Evolutionary conservation across 2,113 vertebrate species (phyloP), one percentile per base, ranked within the genome.

Genomic region (Entomyzon cyanotis): DNA sequence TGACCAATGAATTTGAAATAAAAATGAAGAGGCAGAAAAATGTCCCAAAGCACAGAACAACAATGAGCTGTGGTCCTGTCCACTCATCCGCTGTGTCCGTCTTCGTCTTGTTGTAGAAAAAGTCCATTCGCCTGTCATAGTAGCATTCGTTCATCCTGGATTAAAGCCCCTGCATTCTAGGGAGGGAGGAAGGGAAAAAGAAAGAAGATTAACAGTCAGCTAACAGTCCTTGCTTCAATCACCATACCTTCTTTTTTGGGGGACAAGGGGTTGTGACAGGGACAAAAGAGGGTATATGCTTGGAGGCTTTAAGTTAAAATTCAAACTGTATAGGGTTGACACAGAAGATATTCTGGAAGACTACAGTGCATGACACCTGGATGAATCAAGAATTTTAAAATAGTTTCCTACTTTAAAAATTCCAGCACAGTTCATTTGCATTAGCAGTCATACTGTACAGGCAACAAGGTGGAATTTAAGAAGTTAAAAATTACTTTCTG

Each of bases 21-120:
- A 99, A 98, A 96, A 99, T 99, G 95, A 99, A 99, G 71, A 98
- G 97, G 96, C 99, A 99, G 98, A 99, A 99, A 73, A 99, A 97
- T 0, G 99, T 98, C 62, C 99, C 99, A 70, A 99, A 98, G 59
- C 98, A 98, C 67, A 99, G 97, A 81, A 99, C 98, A 31, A 98
- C 90, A 50, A 99, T 97, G 65, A 99, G 98, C 41, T 98, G 97
- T 1, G 97, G 97, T 15, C 83, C 97, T 21, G 97, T 97, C 99
- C 98, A 99, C 22, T 98, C 97, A 13, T 99, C 98, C 1, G 93
- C 95, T 0, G 96, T 98, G 75, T 97, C 96, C 4, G 94, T 89
- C 10, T 98, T 98, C 33, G 95, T 99, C 95, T 93, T 98, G 86
- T 98, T 98, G 97, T 99, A 99, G 96, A 99, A 99, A 83, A 99